Evolutionary conservation across 1,140 invertebrate genomes (phyloP).

Genomic region (Polypedilum vanderplanki): DNA sequence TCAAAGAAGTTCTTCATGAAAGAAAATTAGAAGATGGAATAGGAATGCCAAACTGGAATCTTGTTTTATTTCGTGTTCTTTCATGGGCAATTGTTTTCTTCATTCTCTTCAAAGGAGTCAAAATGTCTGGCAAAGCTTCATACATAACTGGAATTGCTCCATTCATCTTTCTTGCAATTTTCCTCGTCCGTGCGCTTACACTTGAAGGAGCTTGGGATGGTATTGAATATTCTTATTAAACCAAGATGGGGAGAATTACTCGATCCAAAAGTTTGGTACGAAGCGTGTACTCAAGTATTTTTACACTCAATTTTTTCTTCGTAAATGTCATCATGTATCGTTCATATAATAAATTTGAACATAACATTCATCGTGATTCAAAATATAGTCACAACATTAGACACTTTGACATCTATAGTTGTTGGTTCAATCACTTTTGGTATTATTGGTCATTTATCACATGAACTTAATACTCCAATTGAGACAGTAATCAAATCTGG

Average conservation of each 20-base stretch:
- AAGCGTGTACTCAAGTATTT: conserved; percentile 71
- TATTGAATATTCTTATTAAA: conserved; percentile 67
- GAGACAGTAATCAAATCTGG: conserved; percentile 54
- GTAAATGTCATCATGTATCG: conserved; percentile 75
- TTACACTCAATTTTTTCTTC: conserved; percentile 62
- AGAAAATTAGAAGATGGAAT: conserved; percentile 63
- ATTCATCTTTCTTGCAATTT: conserved; percentile 68
- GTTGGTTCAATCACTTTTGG: conserved; percentile 84
- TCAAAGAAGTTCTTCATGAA: conserved; percentile 56
- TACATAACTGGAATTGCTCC: conserved; percentile 83
- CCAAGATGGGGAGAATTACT: conserved; percentile 63
- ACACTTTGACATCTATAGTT: conserved; percentile 74
- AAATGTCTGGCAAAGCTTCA: conserved; percentile 68
- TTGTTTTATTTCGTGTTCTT: conserved; percentile 66
- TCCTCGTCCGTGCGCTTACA: conserved; percentile 65
- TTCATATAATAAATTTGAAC: conserved; percentile 73
- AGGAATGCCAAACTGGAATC: conserved; percentile 64
- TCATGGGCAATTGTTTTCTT: conserved; percentile 73
- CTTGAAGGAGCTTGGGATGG: conserved; percentile 67
- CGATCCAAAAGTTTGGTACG: conserved; percentile 68
- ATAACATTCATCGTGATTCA: conserved; percentile 71
- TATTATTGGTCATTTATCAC: conserved; percentile 68
- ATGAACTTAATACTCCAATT: conserved; percentile 49
- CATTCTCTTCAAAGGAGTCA: conserved; percentile 72
- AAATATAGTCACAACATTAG: conserved; percentile 67